Evolutionary conservation across 2,113 vertebrate genomes (phyloP).

Genomic region (Sinocyclocheilus rhinocerous): DNA sequence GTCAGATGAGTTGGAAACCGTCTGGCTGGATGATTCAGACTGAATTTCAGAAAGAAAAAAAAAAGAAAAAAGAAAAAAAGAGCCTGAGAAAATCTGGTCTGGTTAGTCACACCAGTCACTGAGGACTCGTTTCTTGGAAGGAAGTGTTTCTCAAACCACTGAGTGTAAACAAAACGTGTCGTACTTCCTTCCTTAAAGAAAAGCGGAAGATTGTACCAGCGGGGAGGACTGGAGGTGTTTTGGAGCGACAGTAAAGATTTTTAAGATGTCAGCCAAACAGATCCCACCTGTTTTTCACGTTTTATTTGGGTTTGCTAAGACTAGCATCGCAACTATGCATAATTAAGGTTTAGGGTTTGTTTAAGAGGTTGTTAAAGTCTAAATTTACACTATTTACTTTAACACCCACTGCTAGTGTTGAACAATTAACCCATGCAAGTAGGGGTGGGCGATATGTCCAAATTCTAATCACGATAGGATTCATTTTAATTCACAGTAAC

Average conservation of each 20-base stretch:
- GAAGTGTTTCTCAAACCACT: background rate
- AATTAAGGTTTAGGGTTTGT: background rate
- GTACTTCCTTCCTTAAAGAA: conserved; percentile 2
- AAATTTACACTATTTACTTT: too few relatives aligned
- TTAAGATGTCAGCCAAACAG: background rate
- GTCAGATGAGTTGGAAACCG: background rate
- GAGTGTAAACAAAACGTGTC: background rate
- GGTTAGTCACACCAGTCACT: background rate
- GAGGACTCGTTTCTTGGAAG: background rate
- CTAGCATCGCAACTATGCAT: background rate
- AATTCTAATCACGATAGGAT: too few relatives aligned
- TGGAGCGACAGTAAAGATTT: background rate
- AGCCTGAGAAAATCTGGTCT: background rate
- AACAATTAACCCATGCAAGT: too few relatives aligned
- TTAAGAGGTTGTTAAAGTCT: background rate
- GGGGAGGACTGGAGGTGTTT: background rate
- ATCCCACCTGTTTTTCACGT: background rate
- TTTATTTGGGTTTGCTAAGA: background rate
- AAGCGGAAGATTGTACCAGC: background rate
- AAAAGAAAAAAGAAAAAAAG: too few relatives aligned
- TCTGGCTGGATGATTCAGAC: background rate
- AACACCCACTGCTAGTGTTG: too few relatives aligned
- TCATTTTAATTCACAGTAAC: too few relatives aligned
- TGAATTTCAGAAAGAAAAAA: background rate
- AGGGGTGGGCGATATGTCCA: too few relatives aligned